A percentile compares a stretch with the other conserved stretches of the same genome.
phyloP scores from a whole-genome alignment of 2,113 vertebrate genomes.

The rabbit (Oryctolagus cuniculus) region mOryCun1.1 NC_091434.1:95210001-95210500 shows the following conservation, averaged over 20 bases:
- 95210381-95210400: slow-evolving; percentile 89
- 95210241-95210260: slow-evolving; percentile 78
- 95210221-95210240: slow-evolving; percentile 77
- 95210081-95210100: slow-evolving; percentile 64
- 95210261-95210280: slow-evolving; percentile 80
- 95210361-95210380: slow-evolving; percentile 88
- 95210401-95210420: slow-evolving; percentile 90
- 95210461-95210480: slow-evolving; percentile 90
- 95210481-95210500: slow-evolving; percentile 90
- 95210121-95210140: slow-evolving; percentile 53
- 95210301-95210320: slow-evolving; percentile 80
- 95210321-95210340: slow-evolving; percentile 62
- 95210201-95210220: slow-evolving; percentile 71
- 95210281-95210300: slow-evolving; percentile 79
- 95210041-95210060: slow-evolving; percentile 75
- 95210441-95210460: slow-evolving; percentile 89
- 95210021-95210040: slow-evolving; percentile 70
- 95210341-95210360: slow-evolving; percentile 80
- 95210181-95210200: slow-evolving; percentile 62
- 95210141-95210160: slow-evolving; percentile 46
- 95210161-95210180: background rate
- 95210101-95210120: slow-evolving; percentile 67
- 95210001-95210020: slow-evolving; percentile 66
- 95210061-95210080: slow-evolving; percentile 77
- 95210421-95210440: slow-evolving; percentile 92